Evolutionary conservation across 2,888 invertebrate species (phyloP).

Genomic region (Hemistola chrysoprasaria): DNA sequence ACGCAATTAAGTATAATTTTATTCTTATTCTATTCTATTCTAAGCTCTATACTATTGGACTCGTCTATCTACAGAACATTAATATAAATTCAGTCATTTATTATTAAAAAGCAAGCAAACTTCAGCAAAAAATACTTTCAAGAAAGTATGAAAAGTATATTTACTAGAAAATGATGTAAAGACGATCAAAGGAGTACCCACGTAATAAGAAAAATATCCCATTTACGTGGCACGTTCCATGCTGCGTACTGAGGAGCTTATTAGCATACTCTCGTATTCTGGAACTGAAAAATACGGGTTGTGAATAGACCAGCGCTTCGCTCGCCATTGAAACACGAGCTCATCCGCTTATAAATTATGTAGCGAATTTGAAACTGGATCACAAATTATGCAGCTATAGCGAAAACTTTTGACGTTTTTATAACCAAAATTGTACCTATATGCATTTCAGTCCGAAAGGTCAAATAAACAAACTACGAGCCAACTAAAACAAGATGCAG

Average conservation of each 20-base stretch:
- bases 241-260: slow-evolving; percentile 49
- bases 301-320: slow-evolving; percentile 47
- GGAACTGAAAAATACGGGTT: slow-evolving; percentile 58
- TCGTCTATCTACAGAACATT: no score
- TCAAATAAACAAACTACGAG: slow-evolving; percentile 24
- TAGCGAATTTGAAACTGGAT: slow-evolving; percentile 51
- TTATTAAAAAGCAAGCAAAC: no score
- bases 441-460: slow-evolving; percentile 18
- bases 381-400: slow-evolving; percentile 38
- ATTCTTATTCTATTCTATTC: no score
- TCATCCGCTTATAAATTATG: slow-evolving; percentile 66
- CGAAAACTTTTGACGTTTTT: slow-evolving; percentile 37
- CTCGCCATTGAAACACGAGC: slow-evolving; percentile 54
- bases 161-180: no score
- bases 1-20: no score
- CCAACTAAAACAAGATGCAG: slow-evolving; percentile 37
- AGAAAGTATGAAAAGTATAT: no score
- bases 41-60: no score
- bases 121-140: no score
- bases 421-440: slow-evolving; percentile 32
- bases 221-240: slow-evolving; percentile 38
- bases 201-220: slow-evolving; percentile 32
- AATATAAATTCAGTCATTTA: no score
- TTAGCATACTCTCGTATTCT: slow-evolving; percentile 63
- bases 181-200: slow-evolving; percentile 19